These are phyloP conservation scores for Epirrita christyi DNA, from an alignment of 2,888 invertebrate species.

Conservation along the genomic window DNA sequence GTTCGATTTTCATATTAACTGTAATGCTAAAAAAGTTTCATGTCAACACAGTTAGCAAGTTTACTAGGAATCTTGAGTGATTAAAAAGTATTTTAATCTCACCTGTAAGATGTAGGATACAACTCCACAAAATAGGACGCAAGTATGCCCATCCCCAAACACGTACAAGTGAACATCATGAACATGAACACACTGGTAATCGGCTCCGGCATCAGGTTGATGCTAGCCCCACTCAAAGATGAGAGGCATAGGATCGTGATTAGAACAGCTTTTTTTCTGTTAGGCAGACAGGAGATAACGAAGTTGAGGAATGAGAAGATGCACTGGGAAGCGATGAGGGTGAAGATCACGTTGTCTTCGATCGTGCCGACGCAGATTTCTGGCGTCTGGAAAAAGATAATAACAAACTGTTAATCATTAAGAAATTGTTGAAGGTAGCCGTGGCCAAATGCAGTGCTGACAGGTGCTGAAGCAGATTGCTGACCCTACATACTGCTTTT, in stretches of 20 bases:
- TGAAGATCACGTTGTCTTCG: constrained; percentile 85
- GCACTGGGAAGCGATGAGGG: constrained; percentile 87
- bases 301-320: constrained; percentile 86
- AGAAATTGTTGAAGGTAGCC: no score
- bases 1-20: no score
- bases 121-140: constrained; percentile 77
- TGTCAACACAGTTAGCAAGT: no score
- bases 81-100: constrained; percentile 23
- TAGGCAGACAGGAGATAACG: constrained; percentile 79
- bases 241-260: constrained; percentile 79
- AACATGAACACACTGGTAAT: constrained; percentile 73
- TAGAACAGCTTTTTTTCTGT: constrained; percentile 80
- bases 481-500: neutral
- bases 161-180: constrained; percentile 72
- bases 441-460: no score
- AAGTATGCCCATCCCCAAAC: constrained; percentile 74
- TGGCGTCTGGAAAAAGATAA: constrained; percentile 56
- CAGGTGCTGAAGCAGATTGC: neutral
- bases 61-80: no score
- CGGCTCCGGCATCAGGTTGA: constrained; percentile 71
- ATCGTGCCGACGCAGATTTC: constrained; percentile 79
- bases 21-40: no score
- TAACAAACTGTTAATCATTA: neutral
- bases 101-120: constrained; percentile 76
- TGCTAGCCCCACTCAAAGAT: constrained; percentile 77